A percentile compares a stretch with the other conserved stretches of the same genome.
phyloP scores from a whole-genome alignment of 2,113 vertebrate species.

The Arvicanthis niloticus region DNA sequence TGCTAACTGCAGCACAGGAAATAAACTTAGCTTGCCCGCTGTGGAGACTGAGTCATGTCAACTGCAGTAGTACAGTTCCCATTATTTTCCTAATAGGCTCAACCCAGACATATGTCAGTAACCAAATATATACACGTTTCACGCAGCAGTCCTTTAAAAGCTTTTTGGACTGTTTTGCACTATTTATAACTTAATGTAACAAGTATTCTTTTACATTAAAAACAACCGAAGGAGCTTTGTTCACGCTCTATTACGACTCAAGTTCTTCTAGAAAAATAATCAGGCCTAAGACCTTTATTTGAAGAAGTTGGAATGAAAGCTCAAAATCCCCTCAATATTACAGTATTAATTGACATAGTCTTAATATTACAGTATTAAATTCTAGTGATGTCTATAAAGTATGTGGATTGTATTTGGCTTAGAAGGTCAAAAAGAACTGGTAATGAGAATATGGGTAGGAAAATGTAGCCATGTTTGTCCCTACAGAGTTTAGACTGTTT shows the following conservation, averaged over 20 bases:
- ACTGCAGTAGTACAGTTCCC: conserved; percentile 67
- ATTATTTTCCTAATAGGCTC: conserved; percentile 75
- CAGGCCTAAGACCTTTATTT: conserved; percentile 39
- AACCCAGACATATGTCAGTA: conserved; percentile 67
- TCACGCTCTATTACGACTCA: not conserved
- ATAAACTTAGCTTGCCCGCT: conserved; percentile 65
- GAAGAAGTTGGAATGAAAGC: conserved; percentile 22
- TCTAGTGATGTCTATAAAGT: not conserved
- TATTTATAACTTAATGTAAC: conserved; percentile 74
- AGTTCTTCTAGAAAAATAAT: conserved; percentile 10
- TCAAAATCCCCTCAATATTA: conserved; percentile 8
- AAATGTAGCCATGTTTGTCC: not conserved
- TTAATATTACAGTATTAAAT: not conserved
- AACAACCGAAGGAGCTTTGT: conserved; percentile 68
- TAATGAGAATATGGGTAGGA: conserved; percentile 27
- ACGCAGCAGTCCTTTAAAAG: conserved; percentile 77
- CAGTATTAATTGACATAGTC: not conserved
- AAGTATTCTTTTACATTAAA: conserved; percentile 65
- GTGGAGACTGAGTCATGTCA: conserved; percentile 63
- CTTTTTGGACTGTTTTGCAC: conserved; percentile 66
- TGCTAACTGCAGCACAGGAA: conserved; percentile 12
- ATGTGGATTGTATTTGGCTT: not conserved
- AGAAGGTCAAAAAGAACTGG: not conserved
- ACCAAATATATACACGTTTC: conserved; percentile 71
- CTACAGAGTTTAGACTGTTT: not conserved